phyloP scores from a whole-genome alignment of 2,797 vertebrate genomes.

The Galaxias olidus region DNA sequence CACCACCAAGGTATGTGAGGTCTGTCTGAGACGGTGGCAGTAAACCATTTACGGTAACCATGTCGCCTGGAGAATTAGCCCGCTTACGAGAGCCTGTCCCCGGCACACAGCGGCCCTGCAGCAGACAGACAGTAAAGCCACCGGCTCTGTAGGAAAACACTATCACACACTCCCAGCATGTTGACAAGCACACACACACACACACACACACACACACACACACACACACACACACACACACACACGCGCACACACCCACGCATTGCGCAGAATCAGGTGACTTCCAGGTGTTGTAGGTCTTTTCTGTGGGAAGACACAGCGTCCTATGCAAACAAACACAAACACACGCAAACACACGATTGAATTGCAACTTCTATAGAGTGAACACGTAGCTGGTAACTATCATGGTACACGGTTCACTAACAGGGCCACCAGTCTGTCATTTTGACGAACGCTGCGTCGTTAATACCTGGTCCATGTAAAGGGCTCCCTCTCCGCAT shows the following conservation, averaged over 20 bases:
- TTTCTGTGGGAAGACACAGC: no score
- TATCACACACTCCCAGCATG: background rate
- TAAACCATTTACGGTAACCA: constrained; percentile 6
- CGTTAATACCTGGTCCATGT: no score
- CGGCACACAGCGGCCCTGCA: no score
- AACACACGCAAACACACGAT: no score
- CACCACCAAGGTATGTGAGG: background rate
- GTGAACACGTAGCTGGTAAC: no score
- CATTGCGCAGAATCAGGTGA: background rate
- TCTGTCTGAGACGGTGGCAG: background rate
- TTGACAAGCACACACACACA: background rate
- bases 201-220: background rate
- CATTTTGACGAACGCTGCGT: no score
- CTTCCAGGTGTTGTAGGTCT: no score
- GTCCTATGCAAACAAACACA: no score
- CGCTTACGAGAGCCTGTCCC: background rate
- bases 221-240: background rate
- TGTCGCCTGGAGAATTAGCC: background rate
- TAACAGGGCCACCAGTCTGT: no score
- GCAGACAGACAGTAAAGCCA: background rate
- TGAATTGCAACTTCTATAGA: no score
- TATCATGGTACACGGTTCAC: no score
- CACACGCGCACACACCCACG: background rate
- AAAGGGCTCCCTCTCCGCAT: no score
- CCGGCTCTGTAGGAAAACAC: background rate